A percentile compares a stretch with the other conserved stretches of the same genome.
Conservation (phyloP, 2,888 invertebrate genomes). For the Caenorhabditis becei region DNA sequence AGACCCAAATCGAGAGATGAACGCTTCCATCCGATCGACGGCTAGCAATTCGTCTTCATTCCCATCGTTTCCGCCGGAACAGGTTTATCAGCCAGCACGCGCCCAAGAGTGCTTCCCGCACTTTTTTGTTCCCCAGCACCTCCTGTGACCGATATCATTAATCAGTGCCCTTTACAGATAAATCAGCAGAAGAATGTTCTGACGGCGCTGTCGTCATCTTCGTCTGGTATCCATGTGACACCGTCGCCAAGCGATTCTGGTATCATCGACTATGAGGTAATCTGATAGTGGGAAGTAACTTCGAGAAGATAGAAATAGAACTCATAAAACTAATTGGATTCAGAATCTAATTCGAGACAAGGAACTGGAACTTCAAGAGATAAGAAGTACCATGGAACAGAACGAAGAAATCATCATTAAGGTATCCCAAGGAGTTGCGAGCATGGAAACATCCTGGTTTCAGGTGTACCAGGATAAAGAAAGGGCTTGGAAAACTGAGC, state of each 20-base stretch:
- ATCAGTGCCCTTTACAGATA: conserved; percentile 40
- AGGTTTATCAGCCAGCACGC: conserved; percentile 40
- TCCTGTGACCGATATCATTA: conserved; percentile 27
- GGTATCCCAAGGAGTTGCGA: conserved; percentile 36
- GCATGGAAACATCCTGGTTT: no score
- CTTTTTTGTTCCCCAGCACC: background rate
- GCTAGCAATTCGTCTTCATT: conserved; percentile 60
- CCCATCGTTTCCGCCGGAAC: conserved; percentile 56
- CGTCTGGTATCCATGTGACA: conserved; percentile 77
- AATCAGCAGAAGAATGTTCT: conserved; percentile 55
- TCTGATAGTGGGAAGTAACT: background rate
- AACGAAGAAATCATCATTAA: conserved; percentile 75
- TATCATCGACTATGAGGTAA: conserved; percentile 79
- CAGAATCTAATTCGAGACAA: conserved; percentile 79
- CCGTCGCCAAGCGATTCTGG: conserved; percentile 81
- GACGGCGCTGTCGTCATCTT: conserved; percentile 58
- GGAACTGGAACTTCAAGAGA: conserved; percentile 77
- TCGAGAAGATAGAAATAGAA: background rate
- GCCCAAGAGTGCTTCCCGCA: conserved; percentile 34
- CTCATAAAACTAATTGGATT: conserved; percentile 16
- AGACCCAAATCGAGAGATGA: conserved; percentile 58
- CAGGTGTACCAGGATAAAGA: conserved; percentile 75
- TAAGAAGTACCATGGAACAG: conserved; percentile 77
- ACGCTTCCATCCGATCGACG: conserved; percentile 56
- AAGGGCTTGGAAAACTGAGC: conserved; percentile 68